Base-by-base conservation (phyloP, 30 jellyfish, hydroid and myxozoan species). In the Sanderia malayensis region DNA sequence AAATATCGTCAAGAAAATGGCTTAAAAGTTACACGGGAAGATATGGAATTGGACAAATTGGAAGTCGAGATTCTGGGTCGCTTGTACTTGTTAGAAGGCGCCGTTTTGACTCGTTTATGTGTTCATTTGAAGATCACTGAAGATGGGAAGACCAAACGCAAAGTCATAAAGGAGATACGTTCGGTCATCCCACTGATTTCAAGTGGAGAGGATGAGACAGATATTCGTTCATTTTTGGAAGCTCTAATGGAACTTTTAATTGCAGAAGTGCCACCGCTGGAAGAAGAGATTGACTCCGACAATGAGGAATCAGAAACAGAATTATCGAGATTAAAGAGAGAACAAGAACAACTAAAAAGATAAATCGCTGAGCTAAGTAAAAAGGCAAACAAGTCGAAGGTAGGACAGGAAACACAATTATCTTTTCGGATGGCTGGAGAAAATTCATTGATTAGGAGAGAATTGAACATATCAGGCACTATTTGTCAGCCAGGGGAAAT, bases 131-230 rank as follows among this genome's bases (percentile, higher is more conserved):
- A 65, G 15, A 4, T 31, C 0, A 4, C 27, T 27, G 53, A 68
- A 67, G 71, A 46, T 41, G 60, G 83, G 83, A 71, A 71, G 83
- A 71, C 71, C 71, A 71, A 47, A 46, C 52, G 49, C 1, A 37
- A 34, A 31, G 66, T 66, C 44, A 0, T 34, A 19, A 68, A 41
- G 67, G 80, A 68, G 0, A 67, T 68, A 1, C 37, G 80, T n/a
- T 71, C 71, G 46, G 83, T 58, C 0, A 71, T 71, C 6, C 71
- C 25, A 52, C 25, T 58, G 61, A 57, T 41, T 41, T 22, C 65
- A 73, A 72, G 47, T 53, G 82, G 82, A 1, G 67, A 41, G n/a
- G n/a, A 65, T 25, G 77, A 65, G 61, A 19, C 30, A 19, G 62
- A 18, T 4, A 70, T 70, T 47, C 57, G 32, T n/a, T 59, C 18